Conservation (phyloP, 2,113 vertebrate species). For the Anoplopoma fimbria region DNA sequence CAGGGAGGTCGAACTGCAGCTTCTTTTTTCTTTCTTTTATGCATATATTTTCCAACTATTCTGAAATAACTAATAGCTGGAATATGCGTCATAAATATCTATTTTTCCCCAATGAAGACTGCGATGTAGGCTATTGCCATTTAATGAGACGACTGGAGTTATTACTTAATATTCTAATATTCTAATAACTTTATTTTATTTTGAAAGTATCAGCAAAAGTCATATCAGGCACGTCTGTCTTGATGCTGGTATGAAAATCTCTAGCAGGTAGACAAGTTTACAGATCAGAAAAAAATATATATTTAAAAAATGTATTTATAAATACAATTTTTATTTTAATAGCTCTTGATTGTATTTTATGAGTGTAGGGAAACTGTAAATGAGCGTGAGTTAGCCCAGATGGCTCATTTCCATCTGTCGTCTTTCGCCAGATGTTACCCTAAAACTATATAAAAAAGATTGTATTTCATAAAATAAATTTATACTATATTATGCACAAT, state of each 20-base stretch:
- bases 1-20: conserved; percentile 53
- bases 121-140: too few species aligned
- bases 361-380: not conserved
- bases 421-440: not conserved
- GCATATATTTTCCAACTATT: too few species aligned
- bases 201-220: not conserved
- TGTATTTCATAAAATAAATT: not conserved
- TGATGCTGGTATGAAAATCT: not conserved
- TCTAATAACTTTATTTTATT: not conserved
- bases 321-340: not conserved
- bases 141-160: not conserved
- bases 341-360: not conserved
- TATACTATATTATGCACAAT: not conserved
- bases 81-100: too few species aligned
- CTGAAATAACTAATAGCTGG: too few species aligned
- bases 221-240: not conserved
- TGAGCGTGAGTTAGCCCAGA: not conserved
- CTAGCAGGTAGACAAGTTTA: not conserved
- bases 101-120: too few species aligned
- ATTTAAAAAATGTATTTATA: too few species aligned
- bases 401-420: not conserved
- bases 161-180: not conserved
- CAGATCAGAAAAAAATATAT: not conserved
- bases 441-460: not conserved
- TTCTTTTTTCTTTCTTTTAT: not conserved